A percentile compares a stretch with the other conserved stretches of the same genome.
Evolutionary conservation across 2,888 invertebrate genomes (phyloP).

Genomic region (Belgica antarctica): DNA sequence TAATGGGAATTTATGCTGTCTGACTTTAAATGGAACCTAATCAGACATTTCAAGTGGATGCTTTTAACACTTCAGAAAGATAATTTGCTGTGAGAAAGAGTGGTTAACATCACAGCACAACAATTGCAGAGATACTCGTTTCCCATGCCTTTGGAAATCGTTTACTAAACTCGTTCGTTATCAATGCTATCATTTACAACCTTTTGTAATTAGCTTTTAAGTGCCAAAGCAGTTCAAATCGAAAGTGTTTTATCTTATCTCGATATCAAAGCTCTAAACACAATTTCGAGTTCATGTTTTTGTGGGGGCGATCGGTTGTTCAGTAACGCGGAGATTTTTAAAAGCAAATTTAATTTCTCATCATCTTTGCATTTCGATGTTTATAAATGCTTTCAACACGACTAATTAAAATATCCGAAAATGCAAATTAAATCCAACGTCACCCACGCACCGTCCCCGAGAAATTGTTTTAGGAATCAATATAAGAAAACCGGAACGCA

Average conservation of each 20-base stretch:
- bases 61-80: not conserved
- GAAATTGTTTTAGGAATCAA: too few species aligned
- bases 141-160: not conserved
- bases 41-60: constrained; percentile 10
- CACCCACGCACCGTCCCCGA: too few species aligned
- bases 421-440: too few species aligned
- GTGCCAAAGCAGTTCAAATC: constrained; percentile 5
- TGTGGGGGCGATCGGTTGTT: not conserved
- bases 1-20: constrained; percentile 16
- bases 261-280: not conserved
- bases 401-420: too few species aligned
- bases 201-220: constrained; percentile 40
- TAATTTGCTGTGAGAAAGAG: constrained; percentile 1
- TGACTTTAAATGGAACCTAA: constrained; percentile 5
- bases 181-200: constrained; percentile 30
- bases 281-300: not conserved
- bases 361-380: too few species aligned
- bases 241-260: constrained; percentile 26
- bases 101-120: not conserved
- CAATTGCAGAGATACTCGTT: not conserved
- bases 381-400: too few species aligned
- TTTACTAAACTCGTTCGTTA: constrained; percentile 15
- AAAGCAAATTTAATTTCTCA: too few species aligned
- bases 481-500: too few species aligned
- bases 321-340: not conserved